Conservation (phyloP, 2,113 vertebrate species). For the Diphyllodes magnificus region DNA sequence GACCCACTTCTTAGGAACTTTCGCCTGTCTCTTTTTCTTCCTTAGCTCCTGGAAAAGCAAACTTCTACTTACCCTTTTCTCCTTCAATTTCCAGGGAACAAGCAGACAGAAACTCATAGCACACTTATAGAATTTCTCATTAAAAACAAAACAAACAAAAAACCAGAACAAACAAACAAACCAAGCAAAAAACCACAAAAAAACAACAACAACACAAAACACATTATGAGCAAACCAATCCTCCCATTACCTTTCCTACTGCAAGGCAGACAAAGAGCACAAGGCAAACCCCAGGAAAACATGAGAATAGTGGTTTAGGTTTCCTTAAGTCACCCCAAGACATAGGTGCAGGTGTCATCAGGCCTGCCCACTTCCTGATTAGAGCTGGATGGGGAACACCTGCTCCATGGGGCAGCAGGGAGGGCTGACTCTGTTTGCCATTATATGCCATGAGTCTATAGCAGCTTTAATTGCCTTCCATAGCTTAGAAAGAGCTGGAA, state of each 20-base stretch:
- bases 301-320: accelerated
- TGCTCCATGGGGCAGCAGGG: neutral
- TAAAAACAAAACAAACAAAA: neutral
- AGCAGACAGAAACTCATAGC: accelerated
- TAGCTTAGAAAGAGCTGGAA: neutral
- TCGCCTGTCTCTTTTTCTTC: neutral
- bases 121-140: accelerated
- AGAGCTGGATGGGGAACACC: neutral
- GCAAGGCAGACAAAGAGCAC: neutral
- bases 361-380: neutral
- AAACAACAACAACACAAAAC: too few relatives aligned
- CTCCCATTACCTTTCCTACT: accelerated
- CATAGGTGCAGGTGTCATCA: neutral
- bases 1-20: neutral
- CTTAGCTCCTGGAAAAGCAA: neutral
- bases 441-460: neutral
- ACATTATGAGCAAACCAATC: neutral
- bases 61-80: neutral
- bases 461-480: neutral
- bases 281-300: accelerated
- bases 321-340: neutral
- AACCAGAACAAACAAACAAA: too few relatives aligned
- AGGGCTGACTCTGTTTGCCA: neutral
- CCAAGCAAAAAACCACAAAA: too few relatives aligned
- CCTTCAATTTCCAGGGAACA: accelerated